Percentiles rank a stretch among this genome's conserved stretches.
These are phyloP conservation scores for Philhelius pedissequus DNA, from an alignment of 2,888 invertebrate species.

Conservation along the genomic window DNA sequence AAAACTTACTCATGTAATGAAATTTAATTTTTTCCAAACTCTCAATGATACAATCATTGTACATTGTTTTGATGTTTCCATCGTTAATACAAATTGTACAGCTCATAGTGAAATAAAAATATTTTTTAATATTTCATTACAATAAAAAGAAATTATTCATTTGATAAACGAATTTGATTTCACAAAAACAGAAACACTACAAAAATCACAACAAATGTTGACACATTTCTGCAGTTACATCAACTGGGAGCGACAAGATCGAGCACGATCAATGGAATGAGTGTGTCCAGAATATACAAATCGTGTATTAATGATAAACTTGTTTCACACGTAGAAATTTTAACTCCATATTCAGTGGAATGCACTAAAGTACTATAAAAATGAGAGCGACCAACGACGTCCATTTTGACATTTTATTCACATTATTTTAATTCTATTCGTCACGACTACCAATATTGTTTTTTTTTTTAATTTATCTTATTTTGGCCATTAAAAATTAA, in stretches of 20 bases:
- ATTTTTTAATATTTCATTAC: neutral
- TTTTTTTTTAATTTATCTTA: no score
- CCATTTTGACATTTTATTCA: no score
- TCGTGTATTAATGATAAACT: no score
- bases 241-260: neutral
- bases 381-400: no score
- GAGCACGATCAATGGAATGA: neutral
- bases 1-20: conserved; percentile 73
- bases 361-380: no score
- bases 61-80: neutral
- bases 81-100: conserved; percentile 4
- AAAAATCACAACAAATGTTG: neutral
- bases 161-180: neutral
- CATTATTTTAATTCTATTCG: no score
- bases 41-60: conserved; percentile 64
- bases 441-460: no score
- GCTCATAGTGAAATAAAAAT: neutral
- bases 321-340: no score
- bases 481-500: no score
- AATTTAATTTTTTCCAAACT: conserved; percentile 70
- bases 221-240: neutral
- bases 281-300: neutral
- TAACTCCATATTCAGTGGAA: no score
- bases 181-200: neutral
- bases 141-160: neutral